Evolutionary conservation across 2,888 invertebrate genomes (phyloP), one percentile per base, ranked within the genome.

Genomic region (Stomorhina lunata): DNA sequence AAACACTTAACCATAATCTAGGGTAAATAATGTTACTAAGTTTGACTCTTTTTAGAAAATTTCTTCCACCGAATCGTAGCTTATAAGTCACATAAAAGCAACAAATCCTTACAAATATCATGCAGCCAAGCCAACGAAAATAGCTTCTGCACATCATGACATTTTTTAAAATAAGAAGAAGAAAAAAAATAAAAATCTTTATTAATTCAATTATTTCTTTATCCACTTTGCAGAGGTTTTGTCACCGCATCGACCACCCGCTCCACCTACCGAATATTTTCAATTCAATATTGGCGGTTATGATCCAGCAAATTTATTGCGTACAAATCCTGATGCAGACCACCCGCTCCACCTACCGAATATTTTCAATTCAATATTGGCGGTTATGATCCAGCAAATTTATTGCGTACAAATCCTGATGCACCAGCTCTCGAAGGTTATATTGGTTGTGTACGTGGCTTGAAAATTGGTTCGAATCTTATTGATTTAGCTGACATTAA

Each of bases 321-420:
- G 93, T 84, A 92, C 93, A 10, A 92, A 93, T 63, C 90, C 91
- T 63, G 92, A 93, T 85, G 90, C 92, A 37, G n/a, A n/a, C n/a
- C n/a, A n/a, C n/a, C n/a, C n/a, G n/a, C n/a, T 1, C 96, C 96
- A 5, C 97, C 97, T 0, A 96, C 95, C 0, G 96, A 96, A 87
- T 97, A 97, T 90, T 96, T 97, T 88, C 96, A 97, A 92, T 93
- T 96, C 87, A 96, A 97, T 90, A 92, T 97, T 50, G 97, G 97
- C 37, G 97, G 97, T 10, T 96, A 95, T 87, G 96, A 97, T 90
- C 92, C 94, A 1, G 94, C 95, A 87, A 95, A 95, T 84, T 91
- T 95, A 86, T 90, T 94, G 77, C 92, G 93, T 84, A 92, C 93
- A 10, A 92, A 93, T 63, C 90, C 91, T 63, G 92, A 93, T 85